A percentile compares a stretch with the other conserved stretches of the same genome.
phyloP scores from a whole-genome alignment of 2,113 vertebrate genomes.

The Chitala chitala region DNA sequence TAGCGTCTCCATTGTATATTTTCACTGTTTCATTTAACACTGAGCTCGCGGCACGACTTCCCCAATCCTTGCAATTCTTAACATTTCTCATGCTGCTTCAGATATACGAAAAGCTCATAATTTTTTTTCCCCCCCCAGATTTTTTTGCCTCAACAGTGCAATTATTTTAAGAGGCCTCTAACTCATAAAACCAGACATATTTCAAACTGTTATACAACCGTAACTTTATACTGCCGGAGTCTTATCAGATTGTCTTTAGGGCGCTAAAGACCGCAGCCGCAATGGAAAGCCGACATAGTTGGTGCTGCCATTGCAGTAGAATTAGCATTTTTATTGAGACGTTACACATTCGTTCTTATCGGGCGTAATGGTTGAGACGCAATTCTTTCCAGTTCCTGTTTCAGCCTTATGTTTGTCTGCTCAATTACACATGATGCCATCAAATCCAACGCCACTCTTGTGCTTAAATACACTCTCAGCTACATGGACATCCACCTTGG shows the following conservation, averaged over 20 bases:
- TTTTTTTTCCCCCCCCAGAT: background rate
- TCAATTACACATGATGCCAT: slow-evolving; percentile 17
- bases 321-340: slow-evolving; percentile 49
- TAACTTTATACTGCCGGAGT: slow-evolving; percentile 24
- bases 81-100: slow-evolving; percentile 25
- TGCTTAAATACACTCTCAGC: slow-evolving; percentile 10
- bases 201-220: slow-evolving; percentile 22
- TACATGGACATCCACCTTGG: slow-evolving; percentile 1
- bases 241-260: slow-evolving; percentile 31
- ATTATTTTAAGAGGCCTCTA: slow-evolving; percentile 25
- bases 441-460: background rate
- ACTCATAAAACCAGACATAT: slow-evolving; percentile 29
- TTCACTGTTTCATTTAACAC: slow-evolving; percentile 18
- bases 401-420: slow-evolving; percentile 32
- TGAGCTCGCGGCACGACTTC: slow-evolving; percentile 22
- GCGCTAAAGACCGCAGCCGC: slow-evolving; percentile 15
- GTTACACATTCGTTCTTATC: slow-evolving; percentile 43
- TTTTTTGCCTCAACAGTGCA: slow-evolving; percentile 27
- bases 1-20: background rate
- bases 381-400: slow-evolving; percentile 33
- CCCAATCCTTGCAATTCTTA: slow-evolving; percentile 23
- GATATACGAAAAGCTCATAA: slow-evolving; percentile 31
- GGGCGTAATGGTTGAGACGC: slow-evolving; percentile 35
- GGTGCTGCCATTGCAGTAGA: slow-evolving; percentile 28
- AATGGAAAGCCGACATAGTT: slow-evolving; percentile 13